Conservation (phyloP, 1,140 invertebrate genomes). For the Heliconius melpomene region DNA sequence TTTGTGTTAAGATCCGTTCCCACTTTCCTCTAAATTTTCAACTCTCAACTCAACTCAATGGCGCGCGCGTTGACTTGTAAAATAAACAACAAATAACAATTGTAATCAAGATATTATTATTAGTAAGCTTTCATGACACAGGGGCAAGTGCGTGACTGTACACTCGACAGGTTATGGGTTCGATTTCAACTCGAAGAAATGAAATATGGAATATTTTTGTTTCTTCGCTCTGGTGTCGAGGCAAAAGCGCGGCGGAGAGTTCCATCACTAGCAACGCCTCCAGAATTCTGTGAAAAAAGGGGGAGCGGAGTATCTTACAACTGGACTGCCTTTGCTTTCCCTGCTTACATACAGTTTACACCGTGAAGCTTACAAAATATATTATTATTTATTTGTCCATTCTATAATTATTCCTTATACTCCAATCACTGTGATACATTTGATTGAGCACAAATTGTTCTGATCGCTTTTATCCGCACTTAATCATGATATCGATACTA, state of each 20-base stretch:
- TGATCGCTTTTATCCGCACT: slow-evolving; percentile 15
- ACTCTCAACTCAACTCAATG: background rate
- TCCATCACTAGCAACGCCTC: too few relatives aligned
- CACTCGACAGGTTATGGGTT: too few relatives aligned
- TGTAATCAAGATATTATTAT: too few relatives aligned
- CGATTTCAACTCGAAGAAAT: background rate
- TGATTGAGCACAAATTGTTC: slow-evolving; percentile 13
- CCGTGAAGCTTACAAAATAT: background rate
- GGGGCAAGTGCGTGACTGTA: too few relatives aligned
- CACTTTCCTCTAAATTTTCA: background rate
- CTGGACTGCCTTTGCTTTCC: background rate
- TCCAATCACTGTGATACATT: background rate
- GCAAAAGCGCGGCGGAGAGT: too few relatives aligned
- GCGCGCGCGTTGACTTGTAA: too few relatives aligned
- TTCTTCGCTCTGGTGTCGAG: background rate
- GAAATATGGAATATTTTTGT: background rate
- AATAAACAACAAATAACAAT: too few relatives aligned
- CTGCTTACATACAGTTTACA: background rate
- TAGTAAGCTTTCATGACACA: too few relatives aligned
- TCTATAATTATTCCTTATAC: background rate
- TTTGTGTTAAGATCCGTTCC: background rate
- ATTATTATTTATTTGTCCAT: background rate
- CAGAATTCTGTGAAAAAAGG: too few relatives aligned
- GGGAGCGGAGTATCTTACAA: background rate
- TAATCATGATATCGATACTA: slow-evolving; percentile 25